These are phyloP conservation scores for Phymorhynchus buccinoides DNA, from an alignment of 1,140 invertebrate genomes.

Conservation along the genomic window DNA sequence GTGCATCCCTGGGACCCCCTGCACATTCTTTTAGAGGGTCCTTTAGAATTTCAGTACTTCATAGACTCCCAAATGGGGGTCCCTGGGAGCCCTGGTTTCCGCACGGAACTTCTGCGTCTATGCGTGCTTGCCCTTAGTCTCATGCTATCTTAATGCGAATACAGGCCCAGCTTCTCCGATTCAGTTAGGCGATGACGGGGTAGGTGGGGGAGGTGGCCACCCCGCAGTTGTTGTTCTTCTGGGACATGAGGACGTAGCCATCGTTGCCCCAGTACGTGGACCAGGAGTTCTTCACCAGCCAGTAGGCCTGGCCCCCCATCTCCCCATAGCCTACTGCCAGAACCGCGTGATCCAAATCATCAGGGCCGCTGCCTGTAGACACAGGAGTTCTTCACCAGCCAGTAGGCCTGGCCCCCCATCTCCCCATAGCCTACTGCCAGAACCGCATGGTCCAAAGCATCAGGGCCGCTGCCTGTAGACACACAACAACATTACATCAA, in stretches of 20 bases:
- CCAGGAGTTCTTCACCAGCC: slow-evolving; percentile 97
- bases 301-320: slow-evolving; percentile 87
- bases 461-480: slow-evolving; percentile 65
- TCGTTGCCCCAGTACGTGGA: slow-evolving; percentile 94
- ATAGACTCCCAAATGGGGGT: too few relatives aligned
- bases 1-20: too few relatives aligned
- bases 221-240: slow-evolving; percentile 92
- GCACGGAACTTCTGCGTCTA: too few relatives aligned
- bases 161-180: too few relatives aligned
- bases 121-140: too few relatives aligned
- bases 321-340: slow-evolving; percentile 92
- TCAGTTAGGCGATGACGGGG: slow-evolving; percentile 74
- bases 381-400: slow-evolving; percentile 96
- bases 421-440: slow-evolving; percentile 92
- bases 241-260: slow-evolving; percentile 89
- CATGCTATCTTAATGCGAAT: neutral
- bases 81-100: too few relatives aligned
- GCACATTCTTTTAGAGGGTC: too few relatives aligned
- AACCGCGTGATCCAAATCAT: slow-evolving; percentile 90
- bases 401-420: slow-evolving; percentile 86
- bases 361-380: slow-evolving; percentile 66
- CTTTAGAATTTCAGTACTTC: too few relatives aligned
- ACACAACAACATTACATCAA: too few relatives aligned
- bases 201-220: slow-evolving; percentile 90
- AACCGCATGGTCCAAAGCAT: slow-evolving; percentile 89